Conservation (phyloP, 2,113 vertebrate genomes). For the Erinaceus europaeus region DNA sequence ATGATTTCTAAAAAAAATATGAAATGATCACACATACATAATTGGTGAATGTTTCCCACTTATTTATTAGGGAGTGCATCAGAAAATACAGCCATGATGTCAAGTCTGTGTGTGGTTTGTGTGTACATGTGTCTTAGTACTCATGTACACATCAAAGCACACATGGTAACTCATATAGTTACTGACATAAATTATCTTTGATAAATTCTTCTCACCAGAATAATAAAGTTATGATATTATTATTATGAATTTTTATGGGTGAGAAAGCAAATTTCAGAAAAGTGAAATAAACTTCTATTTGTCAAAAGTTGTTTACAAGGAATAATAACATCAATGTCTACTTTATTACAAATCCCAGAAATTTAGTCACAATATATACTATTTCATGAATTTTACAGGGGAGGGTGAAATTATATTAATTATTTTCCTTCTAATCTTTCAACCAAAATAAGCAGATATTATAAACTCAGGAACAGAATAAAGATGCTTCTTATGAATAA, state of each 20-base stretch:
- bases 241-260: neutral
- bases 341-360: neutral
- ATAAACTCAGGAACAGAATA: neutral
- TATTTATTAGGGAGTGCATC: neutral
- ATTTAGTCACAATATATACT: neutral
- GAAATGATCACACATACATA: neutral
- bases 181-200: neutral
- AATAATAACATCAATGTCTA: neutral
- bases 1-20: neutral
- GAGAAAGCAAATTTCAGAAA: neutral
- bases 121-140: neutral
- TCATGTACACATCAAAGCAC: neutral
- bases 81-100: neutral
- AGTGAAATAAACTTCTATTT: neutral
- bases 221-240: neutral
- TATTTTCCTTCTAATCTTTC: neutral
- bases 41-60: neutral
- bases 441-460: neutral
- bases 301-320: neutral
- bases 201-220: constrained; percentile 9
- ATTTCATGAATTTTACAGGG: neutral
- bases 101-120: too few relatives aligned
- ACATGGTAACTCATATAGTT: neutral
- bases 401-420: neutral
- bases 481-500: neutral